Percentiles rank a stretch among this genome's conserved stretches.
Evolutionary conservation across 2,797 vertebrate species (phyloP).

Genomic region (Notamacropus eugenii): DNA sequence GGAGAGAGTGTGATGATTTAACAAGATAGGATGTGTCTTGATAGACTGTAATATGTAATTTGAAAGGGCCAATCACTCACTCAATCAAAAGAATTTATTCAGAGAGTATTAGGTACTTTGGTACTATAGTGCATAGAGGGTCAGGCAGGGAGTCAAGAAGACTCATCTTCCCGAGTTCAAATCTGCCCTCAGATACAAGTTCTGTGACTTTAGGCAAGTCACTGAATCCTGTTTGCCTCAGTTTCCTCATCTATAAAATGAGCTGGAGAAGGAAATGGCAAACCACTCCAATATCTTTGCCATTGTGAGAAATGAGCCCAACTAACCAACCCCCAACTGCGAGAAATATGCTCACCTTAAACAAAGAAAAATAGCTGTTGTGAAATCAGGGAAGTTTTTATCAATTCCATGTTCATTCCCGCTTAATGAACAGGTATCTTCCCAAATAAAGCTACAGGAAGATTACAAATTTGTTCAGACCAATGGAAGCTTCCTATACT

Average conservation of each 20-base stretch:
- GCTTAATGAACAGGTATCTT: no score
- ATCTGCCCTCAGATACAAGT: not conserved
- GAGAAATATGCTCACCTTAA: no score
- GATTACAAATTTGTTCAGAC: no score
- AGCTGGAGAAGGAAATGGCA: not conserved
- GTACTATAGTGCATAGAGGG: not conserved
- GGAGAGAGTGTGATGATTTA: constrained; percentile 33
- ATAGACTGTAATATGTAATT: not conserved
- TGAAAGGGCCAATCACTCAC: not conserved
- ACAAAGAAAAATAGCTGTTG: no score
- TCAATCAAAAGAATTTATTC: not conserved
- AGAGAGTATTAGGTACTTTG: not conserved
- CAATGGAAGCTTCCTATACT: no score
- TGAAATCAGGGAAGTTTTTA: no score
- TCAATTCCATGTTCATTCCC: no score
- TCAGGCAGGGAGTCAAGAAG: not conserved
- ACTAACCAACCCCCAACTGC: no score
- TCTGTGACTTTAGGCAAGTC: not conserved
- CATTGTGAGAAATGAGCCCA: no score
- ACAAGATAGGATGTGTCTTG: not conserved
- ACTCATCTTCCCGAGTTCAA: not conserved
- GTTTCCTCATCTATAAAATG: not conserved
- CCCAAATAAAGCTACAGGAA: no score
- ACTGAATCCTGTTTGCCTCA: not conserved
- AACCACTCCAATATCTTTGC: not conserved